Conservation (phyloP, 2,797 vertebrate genomes). For the Poecilia gillii region DNA sequence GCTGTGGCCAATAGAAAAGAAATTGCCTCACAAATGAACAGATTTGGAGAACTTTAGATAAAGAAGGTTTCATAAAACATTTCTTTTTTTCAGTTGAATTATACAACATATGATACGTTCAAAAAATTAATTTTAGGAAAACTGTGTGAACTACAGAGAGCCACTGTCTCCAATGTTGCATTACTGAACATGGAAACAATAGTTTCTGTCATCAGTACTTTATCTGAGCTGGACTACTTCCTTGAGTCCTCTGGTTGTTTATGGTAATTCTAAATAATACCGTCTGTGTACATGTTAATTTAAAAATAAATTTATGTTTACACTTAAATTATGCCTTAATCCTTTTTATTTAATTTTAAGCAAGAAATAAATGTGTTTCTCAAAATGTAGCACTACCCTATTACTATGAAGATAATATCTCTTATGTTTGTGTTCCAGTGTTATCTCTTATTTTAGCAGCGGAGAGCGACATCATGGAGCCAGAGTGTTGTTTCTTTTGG, state of each 20-base stretch:
- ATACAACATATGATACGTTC: neutral
- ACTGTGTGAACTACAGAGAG: neutral
- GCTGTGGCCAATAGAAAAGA: neutral
- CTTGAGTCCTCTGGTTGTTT: neutral
- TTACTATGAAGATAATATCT: neutral
- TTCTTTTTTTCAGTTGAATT: neutral
- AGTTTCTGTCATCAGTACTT: neutral
- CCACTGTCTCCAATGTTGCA: neutral
- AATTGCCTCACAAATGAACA: neutral
- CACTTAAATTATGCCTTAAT: neutral
- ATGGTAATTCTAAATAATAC: neutral
- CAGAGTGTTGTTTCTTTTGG: constrained; percentile 21
- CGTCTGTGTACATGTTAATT: neutral
- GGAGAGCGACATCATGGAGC: constrained; percentile 3
- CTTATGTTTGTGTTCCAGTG: neutral
- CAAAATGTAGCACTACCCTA: neutral
- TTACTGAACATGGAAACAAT: neutral
- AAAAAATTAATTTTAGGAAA: neutral
- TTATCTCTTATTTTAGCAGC: neutral
- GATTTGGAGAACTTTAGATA: neutral
- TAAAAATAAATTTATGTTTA: neutral
- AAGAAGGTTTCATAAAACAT: neutral
- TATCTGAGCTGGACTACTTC: neutral
- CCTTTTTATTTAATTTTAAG: neutral
- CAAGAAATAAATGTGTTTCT: neutral